These are phyloP conservation scores for Chauna torquata DNA, from an alignment of 2,113 vertebrate genomes.

Conservation along the genomic window DNA sequence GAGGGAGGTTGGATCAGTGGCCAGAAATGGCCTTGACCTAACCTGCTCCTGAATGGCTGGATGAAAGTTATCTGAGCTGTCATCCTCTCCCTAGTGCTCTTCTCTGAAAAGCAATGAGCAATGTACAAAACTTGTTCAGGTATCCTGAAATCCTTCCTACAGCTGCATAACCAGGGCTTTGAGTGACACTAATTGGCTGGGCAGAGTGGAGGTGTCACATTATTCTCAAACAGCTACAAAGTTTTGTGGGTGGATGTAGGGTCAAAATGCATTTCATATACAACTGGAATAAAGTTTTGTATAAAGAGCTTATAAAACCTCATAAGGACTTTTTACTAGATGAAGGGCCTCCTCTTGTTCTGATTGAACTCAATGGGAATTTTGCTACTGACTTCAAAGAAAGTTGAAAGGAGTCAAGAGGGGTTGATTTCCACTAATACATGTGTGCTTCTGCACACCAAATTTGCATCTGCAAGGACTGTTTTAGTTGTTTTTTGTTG, in stretches of 20 bases:
- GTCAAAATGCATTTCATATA: slow-evolving; percentile 25
- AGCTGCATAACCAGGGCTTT: background rate
- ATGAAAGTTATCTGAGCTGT: background rate
- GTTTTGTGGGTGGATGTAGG: background rate
- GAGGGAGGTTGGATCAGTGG: background rate
- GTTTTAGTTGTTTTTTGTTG: background rate
- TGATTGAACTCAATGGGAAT: slow-evolving; percentile 58
- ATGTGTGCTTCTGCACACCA: slow-evolving; percentile 40
- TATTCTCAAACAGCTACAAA: background rate
- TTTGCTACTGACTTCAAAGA: slow-evolving; percentile 66
- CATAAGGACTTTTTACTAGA: slow-evolving; percentile 37
- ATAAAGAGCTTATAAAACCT: slow-evolving; percentile 49
- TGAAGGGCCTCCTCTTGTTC: slow-evolving; percentile 20
- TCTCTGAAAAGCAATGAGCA: background rate
- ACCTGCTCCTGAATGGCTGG: slow-evolving; percentile 23
- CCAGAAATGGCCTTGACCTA: slow-evolving; percentile 41
- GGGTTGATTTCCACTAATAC: slow-evolving; percentile 47
- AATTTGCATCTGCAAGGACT: slow-evolving; percentile 49
- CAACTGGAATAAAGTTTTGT: slow-evolving; percentile 13
- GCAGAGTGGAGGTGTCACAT: background rate
- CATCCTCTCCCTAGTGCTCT: slow-evolving; percentile 6
- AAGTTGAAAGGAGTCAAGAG: slow-evolving; percentile 52
- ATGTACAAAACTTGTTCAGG: background rate
- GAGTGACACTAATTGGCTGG: background rate
- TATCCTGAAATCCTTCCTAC: background rate